Evolutionary conservation across 2,113 vertebrate species (phyloP).

Genomic region (Tor tambroides): DNA sequence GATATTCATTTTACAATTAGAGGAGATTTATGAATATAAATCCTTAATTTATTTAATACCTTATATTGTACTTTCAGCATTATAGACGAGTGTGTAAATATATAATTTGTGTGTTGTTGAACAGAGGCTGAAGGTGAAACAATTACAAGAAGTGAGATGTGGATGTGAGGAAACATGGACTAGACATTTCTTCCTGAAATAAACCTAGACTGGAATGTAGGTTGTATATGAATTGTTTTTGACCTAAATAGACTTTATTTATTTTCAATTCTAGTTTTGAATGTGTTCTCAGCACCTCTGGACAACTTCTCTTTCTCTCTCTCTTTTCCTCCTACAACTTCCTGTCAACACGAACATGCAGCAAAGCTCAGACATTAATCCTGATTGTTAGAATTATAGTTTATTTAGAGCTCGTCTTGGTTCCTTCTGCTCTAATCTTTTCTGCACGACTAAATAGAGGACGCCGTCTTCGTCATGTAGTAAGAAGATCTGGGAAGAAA

Average conservation of each 20-base stretch:
- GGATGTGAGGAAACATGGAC: background rate
- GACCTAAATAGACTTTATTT: background rate
- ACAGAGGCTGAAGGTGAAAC: background rate
- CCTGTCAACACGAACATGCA: background rate
- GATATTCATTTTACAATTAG: constrained; percentile 7
- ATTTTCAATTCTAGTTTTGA: background rate
- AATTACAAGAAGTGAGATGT: background rate
- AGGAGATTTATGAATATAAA: background rate
- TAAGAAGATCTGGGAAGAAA: constrained; percentile 76
- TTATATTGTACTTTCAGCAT: background rate
- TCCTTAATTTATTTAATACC: background rate
- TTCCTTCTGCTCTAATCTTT: constrained; percentile 58
- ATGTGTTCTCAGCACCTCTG: background rate
- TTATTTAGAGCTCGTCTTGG: constrained; percentile 9
- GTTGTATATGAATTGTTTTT: background rate
- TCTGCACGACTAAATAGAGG: constrained; percentile 72
- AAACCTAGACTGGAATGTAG: background rate
- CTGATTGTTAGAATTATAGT: background rate
- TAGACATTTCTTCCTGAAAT: background rate
- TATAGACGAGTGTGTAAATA: background rate
- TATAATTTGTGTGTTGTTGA: background rate
- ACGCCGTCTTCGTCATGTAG: constrained; percentile 70
- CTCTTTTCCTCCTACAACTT: background rate
- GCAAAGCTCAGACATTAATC: background rate
- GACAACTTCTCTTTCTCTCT: no score